Percentiles rank a stretch among this genome's conserved stretches.
phyloP scores from a whole-genome alignment of 2,888 invertebrate species.

The Rapana venosa region DNA sequence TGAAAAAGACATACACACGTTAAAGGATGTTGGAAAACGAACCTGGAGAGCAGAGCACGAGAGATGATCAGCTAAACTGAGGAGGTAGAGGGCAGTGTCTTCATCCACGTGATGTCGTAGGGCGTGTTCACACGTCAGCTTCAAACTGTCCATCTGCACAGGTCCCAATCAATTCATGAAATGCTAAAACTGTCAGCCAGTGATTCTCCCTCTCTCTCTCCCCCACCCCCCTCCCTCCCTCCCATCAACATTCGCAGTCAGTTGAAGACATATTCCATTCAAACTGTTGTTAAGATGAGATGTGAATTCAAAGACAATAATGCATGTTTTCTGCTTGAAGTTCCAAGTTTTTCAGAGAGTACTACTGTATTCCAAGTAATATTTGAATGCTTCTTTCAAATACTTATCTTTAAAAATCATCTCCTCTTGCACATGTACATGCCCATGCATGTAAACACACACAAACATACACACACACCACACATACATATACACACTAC shows the following conservation, averaged over 20 bases:
- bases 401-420: no score
- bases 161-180: neutral
- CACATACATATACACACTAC: neutral
- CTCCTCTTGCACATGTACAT: no score
- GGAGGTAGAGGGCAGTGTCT: slow-evolving; percentile 83
- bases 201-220: neutral
- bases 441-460: no score
- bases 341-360: no score
- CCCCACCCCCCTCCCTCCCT: neutral
- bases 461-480: neutral
- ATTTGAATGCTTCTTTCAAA: no score
- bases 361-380: no score
- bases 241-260: neutral
- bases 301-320: no score
- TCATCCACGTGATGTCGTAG: slow-evolving; percentile 83
- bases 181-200: neutral
- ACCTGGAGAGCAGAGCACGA: slow-evolving; percentile 82
- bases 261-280: no score
- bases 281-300: no score
- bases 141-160: slow-evolving; percentile 82
- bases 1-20: no score
- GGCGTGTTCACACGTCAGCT: slow-evolving; percentile 83
- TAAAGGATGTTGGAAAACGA: neutral
- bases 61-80: slow-evolving; percentile 85
- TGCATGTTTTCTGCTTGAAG: no score